Percentiles rank a stretch among this genome's conserved stretches.
phyloP scores from a whole-genome alignment of 2,113 vertebrate genomes.

The Ahaetulla prasina region DNA sequence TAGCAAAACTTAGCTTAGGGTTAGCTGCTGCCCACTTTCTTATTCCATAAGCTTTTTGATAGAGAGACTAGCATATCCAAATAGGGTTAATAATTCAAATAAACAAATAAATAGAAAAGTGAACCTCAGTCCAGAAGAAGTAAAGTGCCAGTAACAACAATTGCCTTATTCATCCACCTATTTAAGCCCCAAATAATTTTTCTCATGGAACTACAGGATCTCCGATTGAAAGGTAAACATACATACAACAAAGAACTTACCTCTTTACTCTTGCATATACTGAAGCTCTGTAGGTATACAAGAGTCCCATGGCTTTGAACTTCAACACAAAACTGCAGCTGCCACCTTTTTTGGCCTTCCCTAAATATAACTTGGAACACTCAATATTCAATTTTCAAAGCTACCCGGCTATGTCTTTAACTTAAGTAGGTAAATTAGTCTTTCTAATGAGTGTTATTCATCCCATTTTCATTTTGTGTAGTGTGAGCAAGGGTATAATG shows the following conservation, averaged over 20 bases:
- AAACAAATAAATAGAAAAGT: background rate
- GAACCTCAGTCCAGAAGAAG: background rate
- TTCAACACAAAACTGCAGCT: conserved; percentile 34
- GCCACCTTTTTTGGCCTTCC: conserved; percentile 52
- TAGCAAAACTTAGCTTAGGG: background rate
- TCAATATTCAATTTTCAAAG: conserved; percentile 37
- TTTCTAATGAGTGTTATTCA: conserved; percentile 15
- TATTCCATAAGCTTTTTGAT: background rate
- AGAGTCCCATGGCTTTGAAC: background rate
- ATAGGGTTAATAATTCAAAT: background rate
- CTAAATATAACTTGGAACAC: conserved; percentile 32
- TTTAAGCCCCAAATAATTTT: background rate
- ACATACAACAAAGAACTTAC: background rate
- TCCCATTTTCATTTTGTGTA: conserved; percentile 34
- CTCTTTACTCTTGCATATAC: background rate
- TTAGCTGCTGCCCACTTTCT: background rate
- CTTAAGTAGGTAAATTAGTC: conserved; percentile 28
- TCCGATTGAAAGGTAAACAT: background rate
- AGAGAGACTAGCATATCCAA: background rate
- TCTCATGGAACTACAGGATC: background rate
- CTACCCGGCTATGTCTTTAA: background rate
- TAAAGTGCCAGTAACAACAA: background rate
- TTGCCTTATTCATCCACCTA: background rate
- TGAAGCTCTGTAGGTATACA: background rate
- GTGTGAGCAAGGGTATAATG: background rate